Conservation (phyloP, 2,797 vertebrate genomes). For the Myioborus melanocephalus region DNA sequence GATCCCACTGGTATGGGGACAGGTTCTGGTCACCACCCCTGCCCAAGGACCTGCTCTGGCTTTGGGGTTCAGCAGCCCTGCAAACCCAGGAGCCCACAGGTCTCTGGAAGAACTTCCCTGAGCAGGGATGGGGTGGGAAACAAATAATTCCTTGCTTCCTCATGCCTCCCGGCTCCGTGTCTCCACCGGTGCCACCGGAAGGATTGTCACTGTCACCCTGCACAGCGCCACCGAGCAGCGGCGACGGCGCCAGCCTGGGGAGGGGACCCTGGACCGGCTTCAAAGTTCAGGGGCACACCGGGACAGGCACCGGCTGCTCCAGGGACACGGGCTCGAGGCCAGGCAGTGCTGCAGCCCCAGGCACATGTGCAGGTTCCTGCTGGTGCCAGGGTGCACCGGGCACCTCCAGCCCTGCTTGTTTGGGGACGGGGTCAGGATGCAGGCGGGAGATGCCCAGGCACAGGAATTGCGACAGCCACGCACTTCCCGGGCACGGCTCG, state of each 20-base stretch:
- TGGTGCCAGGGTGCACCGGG: fast-evolving
- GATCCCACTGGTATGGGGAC: background rate
- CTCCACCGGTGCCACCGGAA: fast-evolving
- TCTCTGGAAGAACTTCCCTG: background rate
- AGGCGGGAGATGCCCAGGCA: background rate
- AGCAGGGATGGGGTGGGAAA: background rate
- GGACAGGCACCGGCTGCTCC: background rate
- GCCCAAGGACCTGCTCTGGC: background rate
- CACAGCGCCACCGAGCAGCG: background rate
- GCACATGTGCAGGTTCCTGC: background rate
- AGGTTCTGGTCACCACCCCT: background rate
- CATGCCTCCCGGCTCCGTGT: background rate
- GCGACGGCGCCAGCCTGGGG: background rate
- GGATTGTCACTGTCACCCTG: fast-evolving
- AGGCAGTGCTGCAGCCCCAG: fast-evolving
- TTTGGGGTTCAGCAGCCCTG: background rate
- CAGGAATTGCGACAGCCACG: fast-evolving
- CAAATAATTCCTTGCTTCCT: background rate
- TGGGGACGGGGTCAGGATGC: background rate
- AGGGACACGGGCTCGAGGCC: background rate
- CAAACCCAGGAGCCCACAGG: background rate
- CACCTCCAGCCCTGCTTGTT: fast-evolving
- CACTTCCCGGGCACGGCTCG: fast-evolving
- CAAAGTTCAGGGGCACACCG: background rate
- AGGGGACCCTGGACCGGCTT: background rate